A percentile compares a stretch with the other conserved stretches of the same genome.
These are phyloP conservation scores for Pheosia tremula DNA, from an alignment of 2,888 invertebrate genomes.

Conservation along the genomic window DNA sequence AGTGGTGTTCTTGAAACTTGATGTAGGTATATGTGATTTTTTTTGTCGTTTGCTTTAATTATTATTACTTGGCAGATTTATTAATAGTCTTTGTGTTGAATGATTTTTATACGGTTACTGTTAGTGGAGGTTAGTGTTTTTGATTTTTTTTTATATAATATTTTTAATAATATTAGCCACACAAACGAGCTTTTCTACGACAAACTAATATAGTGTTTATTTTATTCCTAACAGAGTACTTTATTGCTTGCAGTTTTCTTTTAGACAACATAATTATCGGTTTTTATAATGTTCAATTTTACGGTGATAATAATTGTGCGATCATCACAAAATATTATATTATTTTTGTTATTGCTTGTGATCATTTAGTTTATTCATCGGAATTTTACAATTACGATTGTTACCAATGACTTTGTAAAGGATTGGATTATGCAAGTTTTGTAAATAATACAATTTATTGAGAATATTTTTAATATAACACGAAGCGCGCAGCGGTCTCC, in stretches of 20 bases:
- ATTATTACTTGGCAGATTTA: slow-evolving; percentile 70
- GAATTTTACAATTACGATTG: slow-evolving; percentile 55
- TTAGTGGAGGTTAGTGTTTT: slow-evolving; percentile 64
- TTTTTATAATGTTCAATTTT: slow-evolving; percentile 34
- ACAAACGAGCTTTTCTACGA: slow-evolving; percentile 29
- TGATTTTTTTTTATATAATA: slow-evolving; percentile 50
- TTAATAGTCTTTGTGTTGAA: slow-evolving; percentile 60
- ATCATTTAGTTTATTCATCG: slow-evolving; percentile 58
- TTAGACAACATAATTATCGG: slow-evolving; percentile 17
- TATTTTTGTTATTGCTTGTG: slow-evolving; percentile 62
- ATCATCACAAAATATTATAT: slow-evolving; percentile 57
- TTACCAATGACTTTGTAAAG: slow-evolving; percentile 66
- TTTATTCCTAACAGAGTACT: slow-evolving; percentile 30
- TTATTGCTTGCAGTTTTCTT: slow-evolving; percentile 39
- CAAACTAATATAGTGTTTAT: slow-evolving; percentile 39
- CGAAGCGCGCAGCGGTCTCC: slow-evolving; percentile 17
- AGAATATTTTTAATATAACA: slow-evolving; percentile 48
- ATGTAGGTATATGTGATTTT: slow-evolving; percentile 51
- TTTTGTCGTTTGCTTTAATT: slow-evolving; percentile 73
- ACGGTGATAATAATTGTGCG: slow-evolving; percentile 31
- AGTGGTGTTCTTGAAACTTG: slow-evolving; percentile 55
- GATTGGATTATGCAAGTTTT: slow-evolving; percentile 58
- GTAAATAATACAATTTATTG: slow-evolving; percentile 74
- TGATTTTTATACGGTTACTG: slow-evolving; percentile 62
- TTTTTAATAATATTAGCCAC: slow-evolving; percentile 40